Evolutionary conservation across 2,888 invertebrate genomes (phyloP).

Genomic region (Plusia festucae): DNA sequence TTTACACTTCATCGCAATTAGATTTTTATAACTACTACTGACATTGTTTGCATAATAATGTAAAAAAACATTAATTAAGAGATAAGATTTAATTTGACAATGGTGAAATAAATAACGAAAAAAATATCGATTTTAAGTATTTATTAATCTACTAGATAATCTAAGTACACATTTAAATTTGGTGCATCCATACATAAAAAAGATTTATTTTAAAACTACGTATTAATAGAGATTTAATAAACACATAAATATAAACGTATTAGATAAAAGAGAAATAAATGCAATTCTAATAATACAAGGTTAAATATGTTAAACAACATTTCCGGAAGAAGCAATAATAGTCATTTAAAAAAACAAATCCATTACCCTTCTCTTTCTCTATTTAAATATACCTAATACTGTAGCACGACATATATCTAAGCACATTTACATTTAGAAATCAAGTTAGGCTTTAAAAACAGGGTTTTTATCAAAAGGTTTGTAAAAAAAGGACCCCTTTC

Average conservation of each 20-base stretch:
- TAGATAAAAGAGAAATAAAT: conserved; percentile 32
- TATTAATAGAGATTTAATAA: conserved; percentile 18
- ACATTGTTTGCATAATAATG: no score
- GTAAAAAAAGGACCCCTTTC: no score
- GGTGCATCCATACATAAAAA: conserved; percentile 39
- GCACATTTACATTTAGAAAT: not conserved
- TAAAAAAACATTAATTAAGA: no score
- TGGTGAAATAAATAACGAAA: not conserved
- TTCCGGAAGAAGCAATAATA: not conserved
- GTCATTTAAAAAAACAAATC: not conserved
- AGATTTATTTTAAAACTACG: conserved; percentile 21
- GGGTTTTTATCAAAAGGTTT: no score
- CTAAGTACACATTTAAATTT: conserved; percentile 41
- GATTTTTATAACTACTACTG: no score
- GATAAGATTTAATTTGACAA: no score
- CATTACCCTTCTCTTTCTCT: no score
- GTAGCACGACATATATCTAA: not conserved
- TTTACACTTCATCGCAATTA: no score
- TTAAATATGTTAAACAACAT: conserved; percentile 2
- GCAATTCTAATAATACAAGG: conserved; percentile 33
- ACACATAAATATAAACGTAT: conserved; percentile 8
- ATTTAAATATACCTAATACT: no score
- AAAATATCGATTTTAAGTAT: conserved; percentile 27
- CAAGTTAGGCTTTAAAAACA: no score
- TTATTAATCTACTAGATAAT: conserved; percentile 40